Percentiles rank a stretch among this genome's conserved stretches.
These are phyloP conservation scores for Clanis bilineata DNA, from an alignment of 2,888 invertebrate genomes.

Conservation along the genomic window DNA sequence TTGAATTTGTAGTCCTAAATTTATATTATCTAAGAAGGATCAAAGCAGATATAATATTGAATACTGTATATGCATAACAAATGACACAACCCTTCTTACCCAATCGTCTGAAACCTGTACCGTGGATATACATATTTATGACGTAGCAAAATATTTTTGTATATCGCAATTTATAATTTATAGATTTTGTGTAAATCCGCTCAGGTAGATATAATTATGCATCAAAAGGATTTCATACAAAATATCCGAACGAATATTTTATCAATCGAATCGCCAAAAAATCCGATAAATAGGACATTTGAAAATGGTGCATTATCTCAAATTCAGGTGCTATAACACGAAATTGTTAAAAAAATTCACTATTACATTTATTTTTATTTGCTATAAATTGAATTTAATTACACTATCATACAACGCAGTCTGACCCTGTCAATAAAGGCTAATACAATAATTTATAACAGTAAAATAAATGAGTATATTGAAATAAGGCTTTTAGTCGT, in stretches of 20 bases:
- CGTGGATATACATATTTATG: constrained; percentile 48
- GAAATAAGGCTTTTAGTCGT: background rate
- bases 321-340: constrained; percentile 69
- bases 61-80: constrained; percentile 73
- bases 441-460: constrained; percentile 42
- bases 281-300: constrained; percentile 49
- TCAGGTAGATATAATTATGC: constrained; percentile 31
- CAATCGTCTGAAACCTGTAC: constrained; percentile 66
- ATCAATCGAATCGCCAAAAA: constrained; percentile 46
- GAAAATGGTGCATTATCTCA: constrained; percentile 66
- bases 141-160: constrained; percentile 54
- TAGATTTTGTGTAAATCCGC: constrained; percentile 31
- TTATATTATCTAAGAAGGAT: constrained; percentile 48
- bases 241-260: constrained; percentile 40
- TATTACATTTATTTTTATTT: constrained; percentile 69
- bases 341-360: constrained; percentile 62
- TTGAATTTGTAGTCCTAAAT: constrained; percentile 38
- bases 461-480: constrained; percentile 1
- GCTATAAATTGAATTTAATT: constrained; percentile 70
- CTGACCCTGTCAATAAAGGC: constrained; percentile 79
- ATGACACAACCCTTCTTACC: constrained; percentile 79
- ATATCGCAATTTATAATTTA: constrained; percentile 32
- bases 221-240: constrained; percentile 36
- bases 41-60: constrained; percentile 56
- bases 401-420: constrained; percentile 70